Evolutionary conservation across 2,888 invertebrate genomes (phyloP).

Genomic region (Tetrapedia diversipes): DNA sequence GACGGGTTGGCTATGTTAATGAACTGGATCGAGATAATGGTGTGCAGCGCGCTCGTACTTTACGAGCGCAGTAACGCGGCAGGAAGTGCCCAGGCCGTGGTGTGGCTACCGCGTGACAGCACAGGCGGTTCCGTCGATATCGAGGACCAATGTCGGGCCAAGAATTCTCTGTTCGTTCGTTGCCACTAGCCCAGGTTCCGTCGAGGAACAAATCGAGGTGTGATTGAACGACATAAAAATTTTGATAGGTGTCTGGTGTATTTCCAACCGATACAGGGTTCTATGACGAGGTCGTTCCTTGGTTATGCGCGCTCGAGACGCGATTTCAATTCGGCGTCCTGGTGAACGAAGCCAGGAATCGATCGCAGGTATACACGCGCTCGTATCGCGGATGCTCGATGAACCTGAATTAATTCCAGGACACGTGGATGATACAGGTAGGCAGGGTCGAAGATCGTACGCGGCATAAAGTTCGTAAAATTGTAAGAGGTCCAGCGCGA

Average conservation of each 20-base stretch:
- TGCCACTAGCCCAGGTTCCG: too few relatives aligned
- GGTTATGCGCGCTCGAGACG: too few relatives aligned
- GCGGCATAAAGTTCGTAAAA: not conserved
- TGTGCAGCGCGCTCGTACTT: constrained; percentile 63
- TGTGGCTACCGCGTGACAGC: constrained; percentile 64
- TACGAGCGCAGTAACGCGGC: constrained; percentile 72
- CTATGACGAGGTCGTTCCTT: not conserved
- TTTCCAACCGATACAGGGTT: too few relatives aligned
- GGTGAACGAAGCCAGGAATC: too few relatives aligned
- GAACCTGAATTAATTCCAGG: too few relatives aligned
- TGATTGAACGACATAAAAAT: too few relatives aligned
- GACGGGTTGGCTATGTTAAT: constrained; percentile 69
- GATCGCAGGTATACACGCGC: too few relatives aligned
- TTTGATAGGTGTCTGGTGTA: too few relatives aligned
- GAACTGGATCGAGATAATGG: constrained; percentile 71
- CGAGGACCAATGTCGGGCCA: constrained; percentile 50
- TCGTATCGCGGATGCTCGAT: too few relatives aligned
- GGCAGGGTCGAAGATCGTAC: too few relatives aligned
- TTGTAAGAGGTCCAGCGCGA: not conserved
- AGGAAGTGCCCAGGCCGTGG: constrained; percentile 68
- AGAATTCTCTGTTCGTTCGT: constrained; percentile 31
- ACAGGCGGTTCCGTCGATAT: constrained; percentile 54
- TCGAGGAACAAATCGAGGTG: too few relatives aligned
- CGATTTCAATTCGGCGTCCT: not conserved
- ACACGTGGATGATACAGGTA: too few relatives aligned